Evolutionary conservation across 2,888 invertebrate species (phyloP).

Genomic region (Protonemura montana): DNA sequence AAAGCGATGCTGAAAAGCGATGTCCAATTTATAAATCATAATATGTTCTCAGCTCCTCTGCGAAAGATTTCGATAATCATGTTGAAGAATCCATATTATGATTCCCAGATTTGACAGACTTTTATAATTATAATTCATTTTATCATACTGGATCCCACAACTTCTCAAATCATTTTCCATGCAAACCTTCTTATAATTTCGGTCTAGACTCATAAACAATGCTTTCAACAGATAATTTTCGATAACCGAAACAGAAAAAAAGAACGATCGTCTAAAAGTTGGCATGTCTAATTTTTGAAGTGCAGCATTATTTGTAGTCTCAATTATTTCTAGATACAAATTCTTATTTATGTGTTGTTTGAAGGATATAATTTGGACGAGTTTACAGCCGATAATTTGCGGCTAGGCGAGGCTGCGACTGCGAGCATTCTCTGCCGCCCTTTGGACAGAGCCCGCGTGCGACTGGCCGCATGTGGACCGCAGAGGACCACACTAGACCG

Average conservation of each 20-base stretch:
- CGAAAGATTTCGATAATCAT: too few relatives aligned
- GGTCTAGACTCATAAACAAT: constrained; percentile 12
- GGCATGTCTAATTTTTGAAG: constrained; percentile 12
- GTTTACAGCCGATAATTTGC: constrained; percentile 7
- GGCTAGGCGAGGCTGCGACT: neutral
- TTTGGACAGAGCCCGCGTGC: neutral
- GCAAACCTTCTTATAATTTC: constrained; percentile 12
- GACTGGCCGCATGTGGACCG: neutral
- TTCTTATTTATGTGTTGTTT: constrained; percentile 12
- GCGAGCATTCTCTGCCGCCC: neutral
- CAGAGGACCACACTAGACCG: too few relatives aligned
- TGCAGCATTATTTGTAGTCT: constrained; percentile 12
- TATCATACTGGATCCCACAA: neutral
- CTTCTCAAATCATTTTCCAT: neutral
- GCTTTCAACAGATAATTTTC: constrained; percentile 12
- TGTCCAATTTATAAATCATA: neutral
- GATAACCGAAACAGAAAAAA: constrained; percentile 1
- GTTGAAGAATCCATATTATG: neutral
- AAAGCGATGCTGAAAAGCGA: neutral
- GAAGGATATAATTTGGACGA: constrained; percentile 12
- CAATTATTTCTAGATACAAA: neutral
- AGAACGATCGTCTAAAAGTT: neutral
- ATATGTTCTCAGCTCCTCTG: neutral
- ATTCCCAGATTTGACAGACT: constrained; percentile 1
- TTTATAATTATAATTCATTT: neutral